phyloP scores from a whole-genome alignment of 2,113 vertebrate species.

The Rhea americana region DNA sequence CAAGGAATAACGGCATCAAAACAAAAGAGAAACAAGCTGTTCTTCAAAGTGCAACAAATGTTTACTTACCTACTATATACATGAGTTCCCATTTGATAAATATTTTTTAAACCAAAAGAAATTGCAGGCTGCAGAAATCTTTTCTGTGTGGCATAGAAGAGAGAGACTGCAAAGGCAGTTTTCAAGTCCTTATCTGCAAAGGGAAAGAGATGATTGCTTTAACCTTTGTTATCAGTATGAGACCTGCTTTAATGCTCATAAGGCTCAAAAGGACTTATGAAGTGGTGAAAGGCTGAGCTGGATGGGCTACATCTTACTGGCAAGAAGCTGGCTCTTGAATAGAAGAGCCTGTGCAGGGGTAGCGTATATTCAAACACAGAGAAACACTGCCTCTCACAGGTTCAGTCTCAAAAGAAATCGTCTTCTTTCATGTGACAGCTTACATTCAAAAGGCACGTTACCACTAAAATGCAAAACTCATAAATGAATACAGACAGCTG shows the following conservation, averaged over 20 bases:
- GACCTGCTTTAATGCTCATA: conserved; percentile 38
- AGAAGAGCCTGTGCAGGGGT: neutral
- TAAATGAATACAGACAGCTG: neutral
- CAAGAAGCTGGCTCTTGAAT: neutral
- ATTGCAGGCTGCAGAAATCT: neutral
- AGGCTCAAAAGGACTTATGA: conserved; percentile 32
- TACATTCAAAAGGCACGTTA: neutral
- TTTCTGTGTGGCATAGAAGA: neutral
- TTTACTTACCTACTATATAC: conserved; percentile 38
- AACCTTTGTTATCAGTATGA: conserved; percentile 57
- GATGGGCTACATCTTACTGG: neutral
- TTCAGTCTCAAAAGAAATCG: neutral
- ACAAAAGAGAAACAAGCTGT: neutral
- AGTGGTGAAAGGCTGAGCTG: conserved; percentile 17
- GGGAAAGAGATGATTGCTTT: conserved; percentile 57
- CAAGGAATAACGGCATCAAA: neutral
- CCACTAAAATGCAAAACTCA: neutral
- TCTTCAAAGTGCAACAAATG: conserved; percentile 20
- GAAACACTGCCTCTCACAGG: neutral
- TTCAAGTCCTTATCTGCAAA: conserved; percentile 65
- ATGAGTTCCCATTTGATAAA: conserved; percentile 67
- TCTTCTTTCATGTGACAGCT: neutral
- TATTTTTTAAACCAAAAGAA: conserved; percentile 26
- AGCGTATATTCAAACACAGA: rapidly evolving
- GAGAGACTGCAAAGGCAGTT: conserved; percentile 45